Conservation (phyloP, 1,140 invertebrate genomes). For the Archivesica marissinica region DNA sequence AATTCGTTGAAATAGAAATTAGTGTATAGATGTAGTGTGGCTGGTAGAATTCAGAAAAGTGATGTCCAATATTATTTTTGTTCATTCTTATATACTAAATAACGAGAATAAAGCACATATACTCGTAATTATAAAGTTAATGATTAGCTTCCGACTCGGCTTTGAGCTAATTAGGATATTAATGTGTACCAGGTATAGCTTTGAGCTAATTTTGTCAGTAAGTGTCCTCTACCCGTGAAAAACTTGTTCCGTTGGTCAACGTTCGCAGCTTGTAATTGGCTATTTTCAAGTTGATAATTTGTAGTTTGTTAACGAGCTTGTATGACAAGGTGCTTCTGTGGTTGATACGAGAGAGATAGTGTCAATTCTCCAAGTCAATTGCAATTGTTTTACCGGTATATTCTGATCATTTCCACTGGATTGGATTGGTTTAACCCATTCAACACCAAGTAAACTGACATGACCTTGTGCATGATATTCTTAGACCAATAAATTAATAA, state of each 20-base stretch:
- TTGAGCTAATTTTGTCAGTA: background rate
- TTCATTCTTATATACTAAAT: background rate
- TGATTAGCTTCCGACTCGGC: constrained; percentile 7
- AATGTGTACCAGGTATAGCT: no score
- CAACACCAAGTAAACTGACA: no score
- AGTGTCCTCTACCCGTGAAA: background rate
- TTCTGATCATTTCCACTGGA: no score
- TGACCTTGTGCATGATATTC: no score
- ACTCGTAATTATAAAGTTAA: constrained; percentile 11
- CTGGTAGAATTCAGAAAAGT: background rate
- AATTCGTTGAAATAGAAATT: background rate
- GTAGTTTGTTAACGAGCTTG: background rate
- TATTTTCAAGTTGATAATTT: background rate
- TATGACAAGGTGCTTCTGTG: background rate
- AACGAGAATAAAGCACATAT: background rate
- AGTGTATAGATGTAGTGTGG: background rate
- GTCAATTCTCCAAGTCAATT: background rate
- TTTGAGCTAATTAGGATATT: no score
- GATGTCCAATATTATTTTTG: background rate
- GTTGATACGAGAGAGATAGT: background rate
- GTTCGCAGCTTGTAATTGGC: background rate
- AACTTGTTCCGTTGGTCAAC: background rate
- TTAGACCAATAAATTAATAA: no score
- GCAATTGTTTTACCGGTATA: no score
- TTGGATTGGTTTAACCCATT: no score